Evolutionary conservation across 2,888 invertebrate species (phyloP), one percentile per base, ranked within the genome.

Genomic region (Rambutsinella grinnellia): DNA sequence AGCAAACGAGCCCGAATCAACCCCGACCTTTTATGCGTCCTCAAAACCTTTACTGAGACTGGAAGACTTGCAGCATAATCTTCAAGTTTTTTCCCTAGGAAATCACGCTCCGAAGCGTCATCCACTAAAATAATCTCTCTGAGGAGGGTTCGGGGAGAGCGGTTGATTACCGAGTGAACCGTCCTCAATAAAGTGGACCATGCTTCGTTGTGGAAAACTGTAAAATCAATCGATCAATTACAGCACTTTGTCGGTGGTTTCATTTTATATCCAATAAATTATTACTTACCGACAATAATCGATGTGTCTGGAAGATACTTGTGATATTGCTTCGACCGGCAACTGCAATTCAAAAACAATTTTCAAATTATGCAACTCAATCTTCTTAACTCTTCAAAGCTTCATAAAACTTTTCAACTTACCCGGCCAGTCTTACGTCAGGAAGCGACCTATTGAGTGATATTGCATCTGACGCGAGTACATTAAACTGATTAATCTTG

Each of bases 401-500:
- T 44, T 13, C 13, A 10, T 44, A 10, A 8, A 13, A 44, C 8
- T 44, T 44, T 44, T 44, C 26, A 26, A 90, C 92, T 91, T 88
- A 97, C 94, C 94, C 94, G 81, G 93, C 93, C 86, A 97, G 91
- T 85, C 99, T 89, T 81, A 98, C 96, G 88, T 99, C 99, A 26
- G 94, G 92, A 70, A 99, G 90, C 6, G 96, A 96, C 85, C 99
- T 90, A 89, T 99, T 99, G 79, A 99, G 88, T 79, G 97, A 96
- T 85, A 99, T 97, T 92, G 95, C 93, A 87, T 99, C 98, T 87
- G 97, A 97, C 82, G 99, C 99, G 87, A 98, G 89, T 84, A 99
- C 89, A 88, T 99, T 99, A 89, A 99, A 99, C 89, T 99, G 99
- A 89, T 99, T 99, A 85, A 98, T 91, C 87, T 97, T 96, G 88